These are phyloP conservation scores for Baryphthengus martii DNA, from an alignment of 2,113 vertebrate species.

Conservation along the genomic window DNA sequence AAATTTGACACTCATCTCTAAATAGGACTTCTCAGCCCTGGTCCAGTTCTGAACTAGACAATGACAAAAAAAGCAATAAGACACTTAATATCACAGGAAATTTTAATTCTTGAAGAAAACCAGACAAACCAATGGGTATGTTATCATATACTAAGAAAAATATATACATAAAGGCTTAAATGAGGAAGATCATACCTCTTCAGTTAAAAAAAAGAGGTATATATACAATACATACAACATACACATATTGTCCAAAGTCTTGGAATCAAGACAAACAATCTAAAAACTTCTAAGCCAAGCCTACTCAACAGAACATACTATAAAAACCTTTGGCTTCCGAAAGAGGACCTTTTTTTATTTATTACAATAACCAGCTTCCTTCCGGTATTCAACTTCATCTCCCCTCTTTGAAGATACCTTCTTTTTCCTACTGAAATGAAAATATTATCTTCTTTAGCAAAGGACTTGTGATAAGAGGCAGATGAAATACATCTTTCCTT, in stretches of 20 bases:
- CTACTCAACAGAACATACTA: background rate
- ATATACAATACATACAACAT: background rate
- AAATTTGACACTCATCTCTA: background rate
- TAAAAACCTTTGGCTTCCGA: background rate
- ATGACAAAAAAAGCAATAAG: background rate
- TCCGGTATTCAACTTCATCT: background rate
- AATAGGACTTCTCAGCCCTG: background rate
- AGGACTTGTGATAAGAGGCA: background rate
- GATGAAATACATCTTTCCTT: background rate
- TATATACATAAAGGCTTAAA: background rate
- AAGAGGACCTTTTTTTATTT: background rate
- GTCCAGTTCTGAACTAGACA: background rate
- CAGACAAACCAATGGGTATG: fast-evolving
- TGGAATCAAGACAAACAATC: background rate
- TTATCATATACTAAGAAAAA: background rate
- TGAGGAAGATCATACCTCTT: background rate
- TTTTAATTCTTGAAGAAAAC: background rate
- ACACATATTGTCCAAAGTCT: background rate
- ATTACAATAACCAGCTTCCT: background rate
- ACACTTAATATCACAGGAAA: background rate
- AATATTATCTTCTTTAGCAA: background rate
- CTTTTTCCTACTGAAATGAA: background rate
- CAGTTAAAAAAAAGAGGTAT: background rate
- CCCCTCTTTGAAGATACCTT: background rate
- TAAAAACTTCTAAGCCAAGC: background rate